Conservation (phyloP, 2,888 invertebrate species). For the Automeris io region DNA sequence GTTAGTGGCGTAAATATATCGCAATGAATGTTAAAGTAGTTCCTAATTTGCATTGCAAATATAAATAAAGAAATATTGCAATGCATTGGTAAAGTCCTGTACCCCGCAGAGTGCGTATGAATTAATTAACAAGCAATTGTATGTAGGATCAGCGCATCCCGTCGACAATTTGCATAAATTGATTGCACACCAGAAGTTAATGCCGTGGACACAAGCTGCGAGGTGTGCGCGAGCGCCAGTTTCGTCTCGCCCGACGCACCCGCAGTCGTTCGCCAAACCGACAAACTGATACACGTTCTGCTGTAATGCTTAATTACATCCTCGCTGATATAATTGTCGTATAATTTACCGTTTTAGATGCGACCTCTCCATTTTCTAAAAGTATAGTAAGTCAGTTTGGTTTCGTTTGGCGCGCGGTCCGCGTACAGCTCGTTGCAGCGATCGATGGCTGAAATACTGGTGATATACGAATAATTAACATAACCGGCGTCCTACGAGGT, state of each 20-base stretch:
- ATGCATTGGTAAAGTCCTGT: constrained; percentile 13
- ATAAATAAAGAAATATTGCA: constrained; percentile 16
- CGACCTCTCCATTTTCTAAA: constrained; percentile 44
- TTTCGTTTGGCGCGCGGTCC: constrained; percentile 29
- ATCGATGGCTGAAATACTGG: constrained; percentile 31
- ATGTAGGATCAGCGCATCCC: constrained; percentile 47
- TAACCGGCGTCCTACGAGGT: constrained; percentile 40
- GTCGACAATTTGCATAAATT: constrained; percentile 72
- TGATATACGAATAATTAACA: constrained; percentile 13
- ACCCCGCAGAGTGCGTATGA: constrained; percentile 25
- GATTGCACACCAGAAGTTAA: constrained; percentile 55
- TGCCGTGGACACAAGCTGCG: constrained; percentile 36
- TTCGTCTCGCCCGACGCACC: constrained; percentile 29
- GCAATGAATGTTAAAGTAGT: too few species aligned
- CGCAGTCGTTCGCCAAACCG: constrained; percentile 70
- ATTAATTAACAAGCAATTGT: constrained; percentile 44
- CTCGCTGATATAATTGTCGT: constrained; percentile 55
- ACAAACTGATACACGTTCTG: constrained; percentile 68
- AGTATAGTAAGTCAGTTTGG: constrained; percentile 26
- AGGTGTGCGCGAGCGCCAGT: constrained; percentile 34
- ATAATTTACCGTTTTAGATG: constrained; percentile 51
- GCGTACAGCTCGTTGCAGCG: constrained; percentile 20
- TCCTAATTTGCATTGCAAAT: constrained; percentile 2
- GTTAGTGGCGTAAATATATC: too few species aligned
- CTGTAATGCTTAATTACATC: constrained; percentile 66